Evolutionary conservation across 1,140 invertebrate species (phyloP), one percentile per base, ranked within the genome.

Genomic region (Eueides isabella): DNA sequence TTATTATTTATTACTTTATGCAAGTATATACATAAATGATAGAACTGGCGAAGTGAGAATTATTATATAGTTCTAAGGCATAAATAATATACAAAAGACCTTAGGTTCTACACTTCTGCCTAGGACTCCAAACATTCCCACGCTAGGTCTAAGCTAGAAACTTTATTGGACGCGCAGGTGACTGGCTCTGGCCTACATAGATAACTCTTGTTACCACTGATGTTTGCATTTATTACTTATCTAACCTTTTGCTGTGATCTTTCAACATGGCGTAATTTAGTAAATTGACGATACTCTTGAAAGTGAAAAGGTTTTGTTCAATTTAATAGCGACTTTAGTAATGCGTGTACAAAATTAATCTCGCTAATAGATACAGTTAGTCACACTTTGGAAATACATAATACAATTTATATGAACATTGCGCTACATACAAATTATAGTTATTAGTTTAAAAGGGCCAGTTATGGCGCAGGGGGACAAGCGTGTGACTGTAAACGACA

Each of bases 131-230:
- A 55, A 68, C 55, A 68, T 74, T 74, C 72, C 67, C 72, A 74
- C 72, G 72, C 28, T 67, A 33, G 61, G 62, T 64, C 44, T 55
- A 23, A 23, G 41, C 62, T 76, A 23, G 48, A 72, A 72, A 72
- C 62, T 76, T 67, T 73, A 72, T 69, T 38, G 69, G 30, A 38
- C 55, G 41, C 44, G 23, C 66, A 67, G 66, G 66, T 74, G 62
- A 67, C 72, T 67, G 48, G 66, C 30, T 67, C 41, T 67, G 72
- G 35, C 72, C 72, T 74, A 74, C 31, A 74, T 69, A 74, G 72
- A 74, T 74, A 65, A 74, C 23, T 69, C 66, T 67, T 19, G 66
- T 67, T 67, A 30, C 66, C n/a, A 67, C 19, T 55, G 66, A 67
- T 67, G 66, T 67, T 67, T 55, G 66, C 66, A 30, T 67, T 67